phyloP scores from a whole-genome alignment of 2,113 vertebrate species.

The Charina bottae region DNA sequence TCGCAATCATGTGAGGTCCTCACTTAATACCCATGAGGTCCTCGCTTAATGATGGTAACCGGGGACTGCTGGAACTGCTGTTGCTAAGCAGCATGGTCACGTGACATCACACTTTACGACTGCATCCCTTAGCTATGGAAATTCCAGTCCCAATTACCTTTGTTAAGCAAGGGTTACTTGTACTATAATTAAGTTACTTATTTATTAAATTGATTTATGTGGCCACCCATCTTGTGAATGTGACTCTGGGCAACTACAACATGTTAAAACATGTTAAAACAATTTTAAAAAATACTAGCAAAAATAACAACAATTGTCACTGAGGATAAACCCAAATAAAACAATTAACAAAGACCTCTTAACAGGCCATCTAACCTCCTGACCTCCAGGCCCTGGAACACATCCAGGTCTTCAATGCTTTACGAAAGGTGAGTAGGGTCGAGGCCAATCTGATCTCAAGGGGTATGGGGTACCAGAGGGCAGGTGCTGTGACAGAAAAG shows the following conservation, averaged over 20 bases:
- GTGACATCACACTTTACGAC: neutral
- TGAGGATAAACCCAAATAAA: neutral
- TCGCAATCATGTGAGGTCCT: neutral
- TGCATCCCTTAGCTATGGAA: neutral
- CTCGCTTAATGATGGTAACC: neutral
- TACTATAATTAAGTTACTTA: neutral
- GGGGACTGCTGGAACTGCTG: neutral
- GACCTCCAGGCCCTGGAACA: neutral
- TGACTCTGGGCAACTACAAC: neutral
- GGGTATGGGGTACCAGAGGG: neutral
- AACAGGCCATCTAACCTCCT: neutral
- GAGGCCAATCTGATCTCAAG: neutral
- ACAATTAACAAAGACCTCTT: neutral
- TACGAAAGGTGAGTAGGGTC: neutral
- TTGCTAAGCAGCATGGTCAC: neutral
- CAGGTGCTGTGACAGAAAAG: neutral
- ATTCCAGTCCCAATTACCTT: neutral
- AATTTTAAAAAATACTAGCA: neutral
- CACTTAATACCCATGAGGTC: neutral
- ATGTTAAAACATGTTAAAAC: neutral
- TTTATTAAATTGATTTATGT: neutral
- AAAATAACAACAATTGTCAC: neutral
- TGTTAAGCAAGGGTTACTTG: neutral
- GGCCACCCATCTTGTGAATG: neutral
- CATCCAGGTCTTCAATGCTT: neutral